These are phyloP conservation scores for Hippocampus comes DNA, from an alignment of 2,113 vertebrate species.

Conservation along the genomic window DNA sequence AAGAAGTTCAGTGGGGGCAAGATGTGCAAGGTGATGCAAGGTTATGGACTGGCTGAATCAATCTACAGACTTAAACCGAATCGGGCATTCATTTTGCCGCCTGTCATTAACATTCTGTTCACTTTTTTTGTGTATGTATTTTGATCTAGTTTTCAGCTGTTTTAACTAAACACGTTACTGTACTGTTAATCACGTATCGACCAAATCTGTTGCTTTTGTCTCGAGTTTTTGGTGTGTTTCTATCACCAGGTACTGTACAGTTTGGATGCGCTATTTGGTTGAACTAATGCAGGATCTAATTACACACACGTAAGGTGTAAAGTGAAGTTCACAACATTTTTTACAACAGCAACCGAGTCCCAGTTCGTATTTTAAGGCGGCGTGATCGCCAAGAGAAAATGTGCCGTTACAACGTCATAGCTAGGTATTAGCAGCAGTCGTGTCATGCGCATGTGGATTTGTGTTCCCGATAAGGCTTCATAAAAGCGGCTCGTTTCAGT, in stretches of 20 bases:
- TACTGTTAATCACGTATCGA: neutral
- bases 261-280: too few relatives aligned
- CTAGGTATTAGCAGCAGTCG: neutral
- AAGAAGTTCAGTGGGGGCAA: neutral
- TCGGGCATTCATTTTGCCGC: neutral
- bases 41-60: neutral
- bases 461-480: neutral
- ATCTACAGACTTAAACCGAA: neutral
- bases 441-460: neutral
- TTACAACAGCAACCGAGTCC: neutral
- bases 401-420: neutral
- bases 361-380: neutral
- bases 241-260: neutral
- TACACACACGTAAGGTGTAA: neutral
- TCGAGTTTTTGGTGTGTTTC: neutral
- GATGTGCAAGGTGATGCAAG: too few relatives aligned
- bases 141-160: neutral
- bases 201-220: neutral
- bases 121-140: neutral
- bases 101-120: neutral
- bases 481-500: neutral
- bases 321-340: neutral
- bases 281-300: neutral
- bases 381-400: neutral
- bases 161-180: neutral